A percentile compares a stretch with the other conserved stretches of the same genome.
Conservation (phyloP, 2,888 invertebrate genomes). For the Epinotia nisella region DNA sequence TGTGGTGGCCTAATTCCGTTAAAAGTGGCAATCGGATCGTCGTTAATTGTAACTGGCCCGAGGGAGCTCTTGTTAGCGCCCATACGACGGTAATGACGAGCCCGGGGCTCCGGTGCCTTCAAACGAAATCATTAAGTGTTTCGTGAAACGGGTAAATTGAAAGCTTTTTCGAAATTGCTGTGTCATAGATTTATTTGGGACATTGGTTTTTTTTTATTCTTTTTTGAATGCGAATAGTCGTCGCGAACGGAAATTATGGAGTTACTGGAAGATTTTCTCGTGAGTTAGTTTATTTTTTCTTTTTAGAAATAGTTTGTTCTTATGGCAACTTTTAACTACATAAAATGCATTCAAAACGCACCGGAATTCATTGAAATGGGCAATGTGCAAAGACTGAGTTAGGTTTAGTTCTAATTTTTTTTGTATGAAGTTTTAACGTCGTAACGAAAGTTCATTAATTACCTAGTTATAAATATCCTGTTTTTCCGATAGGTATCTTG, state of each 20-base stretch:
- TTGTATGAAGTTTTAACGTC: too few relatives aligned
- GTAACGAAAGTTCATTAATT: too few relatives aligned
- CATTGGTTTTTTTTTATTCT: neutral
- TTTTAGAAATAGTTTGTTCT: neutral
- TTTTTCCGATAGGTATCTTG: too few relatives aligned
- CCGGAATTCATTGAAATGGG: too few relatives aligned
- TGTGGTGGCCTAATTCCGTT: conserved; percentile 40
- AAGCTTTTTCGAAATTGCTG: neutral
- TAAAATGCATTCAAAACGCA: too few relatives aligned
- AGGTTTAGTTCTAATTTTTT: too few relatives aligned
- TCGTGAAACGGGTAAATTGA: conserved; percentile 2
- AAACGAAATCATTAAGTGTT: conserved; percentile 25
- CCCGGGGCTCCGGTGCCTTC: conserved; percentile 5
- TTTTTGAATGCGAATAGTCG: neutral
- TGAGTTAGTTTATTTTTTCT: conserved; percentile 12
- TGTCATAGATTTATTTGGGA: neutral
- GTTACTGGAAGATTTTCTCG: conserved; percentile 16
- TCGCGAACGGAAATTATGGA: conserved; percentile 5
- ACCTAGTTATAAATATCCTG: too few relatives aligned
- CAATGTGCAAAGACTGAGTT: too few relatives aligned
- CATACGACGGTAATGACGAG: conserved; percentile 16
- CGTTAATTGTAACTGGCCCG: conserved; percentile 35
- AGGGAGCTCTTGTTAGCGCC: conserved; percentile 31
- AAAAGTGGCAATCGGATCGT: conserved; percentile 38
- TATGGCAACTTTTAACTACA: too few relatives aligned